Base-by-base conservation (phyloP, 2,113 vertebrate species). In the Catharus minimus region DNA sequence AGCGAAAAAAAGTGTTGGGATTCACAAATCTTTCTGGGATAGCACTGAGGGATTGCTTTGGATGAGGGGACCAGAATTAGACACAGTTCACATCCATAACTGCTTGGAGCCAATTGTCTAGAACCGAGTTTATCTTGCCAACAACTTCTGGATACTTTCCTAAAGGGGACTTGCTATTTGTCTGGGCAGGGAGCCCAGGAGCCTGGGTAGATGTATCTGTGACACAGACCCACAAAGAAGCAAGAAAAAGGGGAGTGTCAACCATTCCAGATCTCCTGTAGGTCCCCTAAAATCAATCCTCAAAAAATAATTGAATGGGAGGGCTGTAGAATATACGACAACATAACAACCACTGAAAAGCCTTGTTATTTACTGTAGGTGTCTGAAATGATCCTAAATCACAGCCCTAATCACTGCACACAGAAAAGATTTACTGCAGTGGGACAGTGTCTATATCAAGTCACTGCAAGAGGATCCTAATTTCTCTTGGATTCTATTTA, bases 401-500 rank as follows among this genome's bases (percentile, higher is more conserved):
- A 86, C 55, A 11, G 26, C 64, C 90, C 52, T 56, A 78, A 88
- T 89, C 77, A 82, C 41, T 33, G 38, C 60, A 57, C 24, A 75
- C 44, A 57, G 75, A 33, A 68, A 68, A 53, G 66, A 78, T 93
- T 90, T 86, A 86, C 73, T 81, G 73, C 44, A 28, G 3, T 12
- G 26, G 68, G 62, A 65, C 56, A 21, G 27, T 44, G 49, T 38
- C 66, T 65, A 5, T 49, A 46, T 61, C 41, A 86, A 81, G 69
- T 71, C 55, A 43, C 38, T 60, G 82, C 33, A 78, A 81, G 38
- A 75, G 18, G 41, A 60, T 95, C 49, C 24, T 49, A n/a, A 72
- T 87, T 92, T 79, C 33, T 65, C 53, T 87, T 91, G 41, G 16
- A 61, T 87, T 91, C 76, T 60, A 67, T 87, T 91, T 91, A 19